Base-by-base conservation (phyloP, 1,140 invertebrate species). In the Piezodorus guildinii region DNA sequence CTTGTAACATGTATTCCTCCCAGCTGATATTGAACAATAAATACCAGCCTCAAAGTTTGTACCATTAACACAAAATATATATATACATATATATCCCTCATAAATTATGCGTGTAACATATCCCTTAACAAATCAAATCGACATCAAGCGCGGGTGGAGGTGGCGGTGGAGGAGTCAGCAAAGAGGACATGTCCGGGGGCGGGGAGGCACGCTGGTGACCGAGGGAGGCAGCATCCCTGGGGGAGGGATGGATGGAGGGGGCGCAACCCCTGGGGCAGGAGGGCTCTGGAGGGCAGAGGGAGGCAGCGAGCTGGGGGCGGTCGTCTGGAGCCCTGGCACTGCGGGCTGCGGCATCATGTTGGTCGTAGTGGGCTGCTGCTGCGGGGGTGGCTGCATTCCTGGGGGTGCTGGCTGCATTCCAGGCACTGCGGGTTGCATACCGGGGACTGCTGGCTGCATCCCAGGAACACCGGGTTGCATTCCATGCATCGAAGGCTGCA, bases 391-490 rank as follows among this genome's bases (percentile, higher is more conserved):
- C 12, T 30, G 25, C 5, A 39, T n/a, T 23, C 27, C 17, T 17
- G 68, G 74, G 62, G 60, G 72, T 67, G 67, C 77, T 17, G 45
- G 45, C 14, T 79, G 79, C 17, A 39, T 39, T 6, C 34, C 34
- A 10, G 34, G 34, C 6, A 12, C 6, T 6, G 34, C 34, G 2
- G 34, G 34, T 39, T 39, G 34, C 34, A 39, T 39, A 39, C 34
- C 34, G 12, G 34, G 34, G 6, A 39, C 34, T 39, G 34, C 34
- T 10, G 34, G 34, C 12, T 39, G 34, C 34, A 39, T 79, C 79
- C 8, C 79, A 79, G n/a, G 80, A 59, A 79, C 79, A 65, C 77
- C 77, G 69, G 72, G 74, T 12, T 75, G 68, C 77, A 74, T 75
- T 39, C 72, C 76, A 5, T 75, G 75, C 4, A 52, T 19, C 0